A percentile compares a stretch with the other conserved stretches of the same genome.
These are phyloP conservation scores for Papilio glaucus DNA, from an alignment of 1,140 invertebrate genomes.

Conservation along the genomic window DNA sequence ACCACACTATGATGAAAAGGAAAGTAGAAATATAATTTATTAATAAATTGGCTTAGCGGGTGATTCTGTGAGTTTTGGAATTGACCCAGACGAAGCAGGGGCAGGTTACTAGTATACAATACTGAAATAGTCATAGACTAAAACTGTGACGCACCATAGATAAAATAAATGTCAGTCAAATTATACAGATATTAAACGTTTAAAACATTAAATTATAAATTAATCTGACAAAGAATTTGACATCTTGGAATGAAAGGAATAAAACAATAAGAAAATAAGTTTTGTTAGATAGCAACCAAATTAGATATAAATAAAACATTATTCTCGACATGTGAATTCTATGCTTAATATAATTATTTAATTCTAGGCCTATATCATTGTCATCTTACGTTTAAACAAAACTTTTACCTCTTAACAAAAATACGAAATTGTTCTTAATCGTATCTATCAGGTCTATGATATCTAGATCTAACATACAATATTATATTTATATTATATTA, in stretches of 20 bases:
- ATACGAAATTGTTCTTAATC: conserved; percentile 26
- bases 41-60: too few relatives aligned
- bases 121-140: too few relatives aligned
- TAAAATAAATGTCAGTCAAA: too few relatives aligned
- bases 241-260: neutral
- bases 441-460: conserved; percentile 29
- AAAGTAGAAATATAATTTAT: too few relatives aligned
- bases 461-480: conserved; percentile 12
- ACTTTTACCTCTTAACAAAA: conserved; percentile 31
- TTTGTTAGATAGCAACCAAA: neutral
- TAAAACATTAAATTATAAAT: too few relatives aligned
- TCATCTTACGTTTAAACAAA: conserved; percentile 30
- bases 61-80: too few relatives aligned
- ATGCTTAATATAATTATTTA: conserved; percentile 27
- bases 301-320: neutral
- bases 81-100: too few relatives aligned
- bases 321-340: conserved; percentile 20
- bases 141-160: too few relatives aligned
- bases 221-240: neutral
- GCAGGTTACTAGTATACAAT: too few relatives aligned
- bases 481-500: too few relatives aligned
- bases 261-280: neutral
- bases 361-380: conserved; percentile 13
- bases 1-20: too few relatives aligned
- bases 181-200: too few relatives aligned